Conservation (phyloP, 2,888 invertebrate species). For the Danaus chrysippus region DNA sequence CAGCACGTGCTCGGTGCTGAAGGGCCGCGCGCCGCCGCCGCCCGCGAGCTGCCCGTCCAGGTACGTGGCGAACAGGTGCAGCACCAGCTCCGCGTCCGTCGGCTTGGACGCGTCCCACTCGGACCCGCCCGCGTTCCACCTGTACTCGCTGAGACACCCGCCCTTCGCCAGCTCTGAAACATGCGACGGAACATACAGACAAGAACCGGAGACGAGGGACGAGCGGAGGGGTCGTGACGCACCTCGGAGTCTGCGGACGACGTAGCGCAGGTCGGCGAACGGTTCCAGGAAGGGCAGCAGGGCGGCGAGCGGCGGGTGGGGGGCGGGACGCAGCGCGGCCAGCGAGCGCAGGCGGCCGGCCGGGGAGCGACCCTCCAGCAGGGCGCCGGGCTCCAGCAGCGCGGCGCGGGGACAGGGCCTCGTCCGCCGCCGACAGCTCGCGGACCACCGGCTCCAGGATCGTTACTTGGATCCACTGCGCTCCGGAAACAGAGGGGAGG, state of each 20-base stretch:
- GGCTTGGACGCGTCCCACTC: slow-evolving; percentile 91
- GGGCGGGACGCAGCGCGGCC: slow-evolving; percentile 46
- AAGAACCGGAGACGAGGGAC: slow-evolving; percentile 45
- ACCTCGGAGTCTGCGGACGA: slow-evolving; percentile 86
- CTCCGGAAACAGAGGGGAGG: slow-evolving; percentile 24
- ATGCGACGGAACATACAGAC: neutral
- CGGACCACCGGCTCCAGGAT: slow-evolving; percentile 86
- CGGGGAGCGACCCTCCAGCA: slow-evolving; percentile 36
- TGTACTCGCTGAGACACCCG: slow-evolving; percentile 92
- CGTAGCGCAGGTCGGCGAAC: slow-evolving; percentile 91
- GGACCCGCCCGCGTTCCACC: slow-evolving; percentile 91
- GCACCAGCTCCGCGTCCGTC: slow-evolving; percentile 92
- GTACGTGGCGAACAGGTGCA: slow-evolving; percentile 91
- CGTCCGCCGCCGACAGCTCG: slow-evolving; percentile 86
- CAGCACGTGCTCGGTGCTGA: slow-evolving; percentile 51
- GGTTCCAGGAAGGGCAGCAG: slow-evolving; percentile 84
- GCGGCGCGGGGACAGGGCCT: slow-evolving; percentile 83
- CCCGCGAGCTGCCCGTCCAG: slow-evolving; percentile 87
- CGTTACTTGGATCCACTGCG: slow-evolving; percentile 91
- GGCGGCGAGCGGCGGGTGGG: slow-evolving; percentile 58
- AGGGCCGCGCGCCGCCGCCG: slow-evolving; percentile 51
- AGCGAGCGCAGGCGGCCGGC: slow-evolving; percentile 77
- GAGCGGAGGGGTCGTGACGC: neutral
- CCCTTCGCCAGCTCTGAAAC: slow-evolving; percentile 85
- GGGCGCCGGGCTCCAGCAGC: slow-evolving; percentile 77